Percentiles rank a stretch among this genome's conserved stretches.
These are phyloP conservation scores for Aphelenchoides fujianensis DNA, from an alignment of 1,140 invertebrate species.

Conservation along the genomic window DNA sequence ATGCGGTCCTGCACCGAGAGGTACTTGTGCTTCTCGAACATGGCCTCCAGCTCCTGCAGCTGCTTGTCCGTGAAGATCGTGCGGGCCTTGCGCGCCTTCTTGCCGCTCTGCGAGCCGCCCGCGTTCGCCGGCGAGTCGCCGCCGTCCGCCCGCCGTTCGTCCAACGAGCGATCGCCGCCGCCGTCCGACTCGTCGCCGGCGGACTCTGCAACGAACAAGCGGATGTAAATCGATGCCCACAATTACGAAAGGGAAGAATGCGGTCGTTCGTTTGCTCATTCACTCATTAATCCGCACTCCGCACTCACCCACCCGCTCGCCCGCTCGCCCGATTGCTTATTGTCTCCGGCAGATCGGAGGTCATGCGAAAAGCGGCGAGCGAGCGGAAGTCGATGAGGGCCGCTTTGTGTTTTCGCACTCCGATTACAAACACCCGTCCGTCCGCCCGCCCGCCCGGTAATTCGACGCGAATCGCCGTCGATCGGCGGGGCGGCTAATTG, in stretches of 20 bases:
- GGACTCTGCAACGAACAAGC: not conserved
- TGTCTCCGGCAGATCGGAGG: too few species aligned
- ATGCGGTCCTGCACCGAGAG: slow-evolving; percentile 95
- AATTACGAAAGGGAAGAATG: too few species aligned
- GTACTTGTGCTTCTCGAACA: slow-evolving; percentile 96
- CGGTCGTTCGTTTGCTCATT: too few species aligned
- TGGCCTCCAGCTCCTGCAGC: slow-evolving; percentile 83
- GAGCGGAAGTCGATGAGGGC: too few species aligned
- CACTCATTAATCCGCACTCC: too few species aligned
- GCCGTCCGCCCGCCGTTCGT: not conserved
- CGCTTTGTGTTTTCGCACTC: not conserved
- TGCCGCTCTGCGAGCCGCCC: too few species aligned
- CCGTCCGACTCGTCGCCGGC: not conserved
- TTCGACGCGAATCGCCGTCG: not conserved
- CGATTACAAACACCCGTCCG: not conserved
- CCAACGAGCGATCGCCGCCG: not conserved
- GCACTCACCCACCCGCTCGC: too few species aligned
- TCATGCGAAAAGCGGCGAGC: too few species aligned
- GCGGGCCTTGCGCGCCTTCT: slow-evolving; percentile 92
- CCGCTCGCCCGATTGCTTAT: too few species aligned
- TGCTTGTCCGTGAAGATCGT: slow-evolving; percentile 98
- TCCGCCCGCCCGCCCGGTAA: not conserved
- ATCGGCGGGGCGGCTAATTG: not conserved
- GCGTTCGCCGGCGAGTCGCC: not conserved
- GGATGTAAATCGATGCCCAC: not conserved